A percentile compares a stretch with the other conserved stretches of the same genome.
Conservation (phyloP, 2,888 invertebrate species). For the Urechis unicinctus region DNA sequence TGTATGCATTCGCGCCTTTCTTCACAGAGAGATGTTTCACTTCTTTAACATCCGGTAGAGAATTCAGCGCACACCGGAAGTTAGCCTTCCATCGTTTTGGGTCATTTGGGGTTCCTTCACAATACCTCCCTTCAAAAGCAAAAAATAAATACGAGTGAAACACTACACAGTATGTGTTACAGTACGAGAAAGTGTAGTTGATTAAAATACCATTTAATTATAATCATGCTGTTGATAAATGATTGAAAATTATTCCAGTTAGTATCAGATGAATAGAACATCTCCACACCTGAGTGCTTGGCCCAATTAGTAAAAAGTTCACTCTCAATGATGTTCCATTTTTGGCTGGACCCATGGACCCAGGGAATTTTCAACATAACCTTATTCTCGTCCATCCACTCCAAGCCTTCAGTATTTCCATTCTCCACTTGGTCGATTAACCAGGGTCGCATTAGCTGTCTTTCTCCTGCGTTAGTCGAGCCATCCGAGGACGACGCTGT, state of each 20-base stretch:
- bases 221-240: no score
- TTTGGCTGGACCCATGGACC: constrained; percentile 38
- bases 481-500: no score
- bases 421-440: no score
- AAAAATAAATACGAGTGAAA: background rate
- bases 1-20: constrained; percentile 34
- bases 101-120: background rate
- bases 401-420: constrained; percentile 23
- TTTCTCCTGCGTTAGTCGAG: no score
- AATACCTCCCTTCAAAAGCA: background rate
- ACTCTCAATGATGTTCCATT: constrained; percentile 30
- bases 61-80: constrained; percentile 43
- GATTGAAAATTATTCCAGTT: background rate
- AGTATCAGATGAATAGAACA: background rate
- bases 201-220: no score
- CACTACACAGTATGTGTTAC: background rate
- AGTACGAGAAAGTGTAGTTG: no score
- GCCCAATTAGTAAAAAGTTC: constrained; percentile 40
- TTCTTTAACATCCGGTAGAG: constrained; percentile 35
- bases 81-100: constrained; percentile 41
- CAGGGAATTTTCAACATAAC: constrained; percentile 32
- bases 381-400: constrained; percentile 27
- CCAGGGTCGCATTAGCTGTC: no score
- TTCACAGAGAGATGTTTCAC: constrained; percentile 24
- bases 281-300: constrained; percentile 30